These are phyloP conservation scores for Anarhynchus alexandrinus DNA, from an alignment of 2,113 vertebrate species.

Conservation along the genomic window DNA sequence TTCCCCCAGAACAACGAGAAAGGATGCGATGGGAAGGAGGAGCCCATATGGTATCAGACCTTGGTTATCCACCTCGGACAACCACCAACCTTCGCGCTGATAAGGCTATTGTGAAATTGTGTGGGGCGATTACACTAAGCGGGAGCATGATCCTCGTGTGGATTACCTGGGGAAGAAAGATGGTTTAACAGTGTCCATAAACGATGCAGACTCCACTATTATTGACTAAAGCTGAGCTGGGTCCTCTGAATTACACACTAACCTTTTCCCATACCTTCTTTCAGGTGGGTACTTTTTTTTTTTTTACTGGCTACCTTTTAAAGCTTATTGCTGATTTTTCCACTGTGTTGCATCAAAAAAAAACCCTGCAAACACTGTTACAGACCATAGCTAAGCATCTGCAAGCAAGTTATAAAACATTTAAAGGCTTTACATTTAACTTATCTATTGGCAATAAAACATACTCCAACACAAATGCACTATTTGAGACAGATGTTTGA, in stretches of 20 bases:
- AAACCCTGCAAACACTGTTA: not conserved
- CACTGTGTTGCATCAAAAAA: not conserved
- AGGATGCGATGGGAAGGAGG: not conserved
- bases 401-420: conserved; percentile 40
- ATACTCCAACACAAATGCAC: conserved; percentile 56
- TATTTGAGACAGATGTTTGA: conserved; percentile 73
- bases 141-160: not conserved
- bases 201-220: no score
- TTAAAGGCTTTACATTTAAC: conserved; percentile 46
- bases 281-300: not conserved
- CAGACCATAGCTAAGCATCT: not conserved
- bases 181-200: not conserved
- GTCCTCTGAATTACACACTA: not conserved
- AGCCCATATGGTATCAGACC: not conserved
- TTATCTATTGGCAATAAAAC: conserved; percentile 55
- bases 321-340: not conserved
- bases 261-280: not conserved
- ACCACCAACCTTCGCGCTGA: not conserved
- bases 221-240: not conserved
- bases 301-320: not conserved
- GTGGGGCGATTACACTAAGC: not conserved
- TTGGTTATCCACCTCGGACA: not conserved
- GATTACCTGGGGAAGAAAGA: not conserved
- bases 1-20: fast-evolving
- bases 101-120: not conserved